Base-by-base conservation (phyloP, 2,888 invertebrate species). In the Nebria salina region DNA sequence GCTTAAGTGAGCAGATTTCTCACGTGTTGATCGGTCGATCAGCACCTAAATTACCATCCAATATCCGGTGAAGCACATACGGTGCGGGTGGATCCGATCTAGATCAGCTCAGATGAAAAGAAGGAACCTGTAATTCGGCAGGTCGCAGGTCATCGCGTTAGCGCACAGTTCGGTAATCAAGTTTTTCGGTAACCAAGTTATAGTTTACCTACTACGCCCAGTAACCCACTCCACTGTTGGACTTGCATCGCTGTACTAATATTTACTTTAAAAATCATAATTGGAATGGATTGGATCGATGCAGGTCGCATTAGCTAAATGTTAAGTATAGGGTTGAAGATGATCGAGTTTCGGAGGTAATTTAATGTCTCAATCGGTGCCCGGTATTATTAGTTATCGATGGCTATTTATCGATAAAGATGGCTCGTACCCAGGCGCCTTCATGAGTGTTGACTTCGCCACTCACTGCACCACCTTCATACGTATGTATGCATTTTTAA, bases 241-340 rank as follows among this genome's bases (percentile, higher is more conserved):
- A 11, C 54, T 54, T 54, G 54, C 54, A 8, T 54, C 65, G 41
- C 79, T 75, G 70, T 80, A 80, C 80, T 80, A 80, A 80, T 80
- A 80, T 80, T 80, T 80, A 64, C 80, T 80, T 80, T 80, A 80
- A 80, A 78, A 80, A 75, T 80, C 80, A 80, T 80, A 80, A 80
- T 80, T 80, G 80, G 80, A 80, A 75, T 70, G 68, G 26, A 54
- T 64, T 72, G 54, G 42, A 74, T 34, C 66, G 74, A 68, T 20
- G 20, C 41, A 11, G 41, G n/a, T 86, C 87, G 88, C 87, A 88
- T 88, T 88, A 88, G 88, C 87, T 87, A 87, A 87, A 86, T 87
- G 85, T 88, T 54, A 88, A 88, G 87, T 87, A 88, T 88, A 86
- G 88, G 88, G 86, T 86, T 86, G 85, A 85, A 83, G 84, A 77